Evolutionary conservation across 23 tunicate genomes (phyloP), one percentile per base, ranked within the genome.

Genomic region (Ciona savignyi): DNA sequence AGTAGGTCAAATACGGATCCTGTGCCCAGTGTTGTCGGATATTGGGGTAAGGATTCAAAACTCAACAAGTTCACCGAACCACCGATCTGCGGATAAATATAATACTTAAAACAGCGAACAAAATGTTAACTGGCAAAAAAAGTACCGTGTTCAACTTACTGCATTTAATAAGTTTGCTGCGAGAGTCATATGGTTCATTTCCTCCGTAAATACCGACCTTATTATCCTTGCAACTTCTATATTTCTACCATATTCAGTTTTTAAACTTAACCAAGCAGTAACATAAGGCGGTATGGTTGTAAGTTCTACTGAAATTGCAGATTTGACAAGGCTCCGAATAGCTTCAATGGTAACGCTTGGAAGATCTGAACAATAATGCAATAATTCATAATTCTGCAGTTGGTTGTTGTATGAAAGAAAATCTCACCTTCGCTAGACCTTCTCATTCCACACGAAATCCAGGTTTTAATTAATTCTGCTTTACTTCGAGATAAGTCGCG

Each of bases 381-480:
- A n/a, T n/a, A n/a, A n/a, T n/a, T n/a, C n/a, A n/a, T n/a, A n/a
- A n/a, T n/a, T n/a, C n/a, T n/a, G n/a, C n/a, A n/a, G n/a, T n/a
- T n/a, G n/a, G n/a, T n/a, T n/a, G n/a, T n/a, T n/a, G n/a, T n/a
- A n/a, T n/a, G n/a, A n/a, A n/a, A n/a, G n/a, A n/a, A n/a, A n/a
- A n/a, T n/a, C n/a, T n/a, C n/a, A n/a, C n/a, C n/a, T n/a, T n/a
- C n/a, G n/a, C n/a, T n/a, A n/a, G n/a, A n/a, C n/a, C n/a, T n/a
- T n/a, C n/a, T n/a, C 81, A 77, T 77, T 35, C 81, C 81, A 64
- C 81, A 77, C 28, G 67, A 48, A 34, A 77, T 66, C 81, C 81
- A 77, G 62, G 67, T 77, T 66, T 66, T 48, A 0, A 77, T 65
- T 19, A 77, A 15, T 33, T 67, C 25, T 66, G 27, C 30, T 25